Conservation (phyloP, 2,888 invertebrate species). For the Teinopalpus imperialis region DNA sequence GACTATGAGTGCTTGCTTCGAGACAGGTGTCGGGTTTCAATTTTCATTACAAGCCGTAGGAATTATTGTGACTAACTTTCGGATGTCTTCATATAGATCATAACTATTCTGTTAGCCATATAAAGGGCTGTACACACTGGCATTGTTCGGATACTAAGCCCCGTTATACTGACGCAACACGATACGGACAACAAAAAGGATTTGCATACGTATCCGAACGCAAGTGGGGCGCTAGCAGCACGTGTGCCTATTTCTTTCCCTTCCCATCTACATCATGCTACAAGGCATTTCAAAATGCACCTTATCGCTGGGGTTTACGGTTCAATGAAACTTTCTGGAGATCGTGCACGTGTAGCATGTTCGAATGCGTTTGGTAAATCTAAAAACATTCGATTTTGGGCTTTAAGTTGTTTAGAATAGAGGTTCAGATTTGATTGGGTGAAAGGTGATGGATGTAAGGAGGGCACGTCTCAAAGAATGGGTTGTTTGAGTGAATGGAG, state of each 20-base stretch:
- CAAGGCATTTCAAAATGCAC: constrained; percentile 16
- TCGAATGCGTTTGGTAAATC: constrained; percentile 30
- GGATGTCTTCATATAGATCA: too few relatives aligned
- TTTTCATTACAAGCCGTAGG: too few relatives aligned
- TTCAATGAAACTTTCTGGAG: background rate
- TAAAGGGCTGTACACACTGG: constrained; percentile 37
- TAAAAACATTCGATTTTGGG: constrained; percentile 21
- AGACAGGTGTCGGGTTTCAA: too few relatives aligned
- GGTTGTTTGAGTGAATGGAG: constrained; percentile 62
- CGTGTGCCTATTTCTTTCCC: constrained; percentile 38
- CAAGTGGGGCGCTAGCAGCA: constrained; percentile 46
- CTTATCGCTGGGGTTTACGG: constrained; percentile 16
- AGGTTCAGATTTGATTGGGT: constrained; percentile 22
- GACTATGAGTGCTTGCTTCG: too few relatives aligned
- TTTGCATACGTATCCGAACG: constrained; percentile 72
- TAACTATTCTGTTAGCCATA: too few relatives aligned
- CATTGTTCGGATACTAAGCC: constrained; percentile 45
- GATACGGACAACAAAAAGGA: constrained; percentile 69
- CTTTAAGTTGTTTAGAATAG: constrained; percentile 26
- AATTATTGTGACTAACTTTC: too few relatives aligned
- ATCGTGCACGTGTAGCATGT: background rate
- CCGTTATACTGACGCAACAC: constrained; percentile 57
- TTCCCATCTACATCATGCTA: constrained; percentile 22
- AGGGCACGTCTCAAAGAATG: constrained; percentile 50
- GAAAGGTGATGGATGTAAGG: constrained; percentile 21